Percentiles rank a stretch among this genome's conserved stretches.
These are phyloP conservation scores for Oceanodroma tethys DNA, from an alignment of 2,113 vertebrate genomes.

Conservation along the genomic window DNA sequence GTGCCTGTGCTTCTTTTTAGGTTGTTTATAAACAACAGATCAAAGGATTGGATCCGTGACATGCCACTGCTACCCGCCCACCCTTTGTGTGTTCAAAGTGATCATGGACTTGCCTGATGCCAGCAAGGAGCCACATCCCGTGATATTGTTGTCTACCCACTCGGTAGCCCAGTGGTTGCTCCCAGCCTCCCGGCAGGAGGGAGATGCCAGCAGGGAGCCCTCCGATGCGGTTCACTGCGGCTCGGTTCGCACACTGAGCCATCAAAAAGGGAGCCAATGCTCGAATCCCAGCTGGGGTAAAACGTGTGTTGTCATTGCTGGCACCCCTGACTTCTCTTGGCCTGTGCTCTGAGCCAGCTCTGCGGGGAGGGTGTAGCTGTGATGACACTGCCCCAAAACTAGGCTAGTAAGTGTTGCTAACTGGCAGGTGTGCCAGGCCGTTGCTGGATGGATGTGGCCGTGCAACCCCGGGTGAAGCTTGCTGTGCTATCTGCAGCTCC, in stretches of 20 bases:
- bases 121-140: fast-evolving
- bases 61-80: background rate
- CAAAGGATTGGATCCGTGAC: background rate
- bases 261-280: fast-evolving
- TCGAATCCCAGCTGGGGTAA: background rate
- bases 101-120: background rate
- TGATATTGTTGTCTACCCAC: background rate
- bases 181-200: background rate
- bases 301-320: fast-evolving
- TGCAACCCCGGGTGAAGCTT: fast-evolving
- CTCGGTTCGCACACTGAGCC: fast-evolving
- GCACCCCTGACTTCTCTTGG: background rate
- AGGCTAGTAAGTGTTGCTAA: background rate
- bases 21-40: background rate
- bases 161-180: background rate
- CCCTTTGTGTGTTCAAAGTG: background rate
- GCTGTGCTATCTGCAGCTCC: background rate
- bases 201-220: background rate
- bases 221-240: fast-evolving
- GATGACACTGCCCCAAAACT: background rate
- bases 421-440: background rate
- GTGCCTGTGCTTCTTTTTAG: background rate
- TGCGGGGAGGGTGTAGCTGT: background rate
- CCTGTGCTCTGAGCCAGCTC: background rate
- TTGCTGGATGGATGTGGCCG: background rate